phyloP scores from a whole-genome alignment of 2,113 vertebrate genomes.

The Corythoichthys haematopterus region DNA sequence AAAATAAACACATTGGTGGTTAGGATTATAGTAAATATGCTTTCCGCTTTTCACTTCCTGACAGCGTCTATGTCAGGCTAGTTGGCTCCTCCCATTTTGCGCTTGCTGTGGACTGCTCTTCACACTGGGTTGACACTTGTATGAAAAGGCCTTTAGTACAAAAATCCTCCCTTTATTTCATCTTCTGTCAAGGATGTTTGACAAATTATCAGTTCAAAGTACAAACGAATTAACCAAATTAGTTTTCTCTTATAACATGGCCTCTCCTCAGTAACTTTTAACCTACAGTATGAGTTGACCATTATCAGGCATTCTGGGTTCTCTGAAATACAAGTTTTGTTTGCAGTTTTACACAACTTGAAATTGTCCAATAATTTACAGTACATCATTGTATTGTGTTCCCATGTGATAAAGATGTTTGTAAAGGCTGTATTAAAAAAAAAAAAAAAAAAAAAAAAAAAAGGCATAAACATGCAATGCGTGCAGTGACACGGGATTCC shows the following conservation, averaged over 20 bases:
- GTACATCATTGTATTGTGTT: constrained; percentile 18
- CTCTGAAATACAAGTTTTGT: neutral
- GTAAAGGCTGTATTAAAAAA: neutral
- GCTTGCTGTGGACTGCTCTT: no score
- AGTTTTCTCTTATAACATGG: constrained; percentile 14
- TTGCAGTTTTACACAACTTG: neutral
- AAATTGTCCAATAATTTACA: neutral
- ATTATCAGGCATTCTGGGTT: neutral
- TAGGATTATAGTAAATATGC: no score
- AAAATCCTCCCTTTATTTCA: constrained; percentile 1
- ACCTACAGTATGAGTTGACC: neutral
- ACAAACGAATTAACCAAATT: constrained; percentile 34
- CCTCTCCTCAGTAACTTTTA: constrained; percentile 8
- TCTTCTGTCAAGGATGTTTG: constrained; percentile 15
- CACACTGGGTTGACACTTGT: no score
- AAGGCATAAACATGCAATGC: neutral
- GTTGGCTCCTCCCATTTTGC: no score
- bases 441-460: neutral
- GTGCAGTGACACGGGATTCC: constrained; percentile 35
- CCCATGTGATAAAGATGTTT: constrained; percentile 14
- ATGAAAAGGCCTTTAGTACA: neutral
- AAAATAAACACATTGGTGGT: no score
- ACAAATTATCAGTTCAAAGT: constrained; percentile 1
- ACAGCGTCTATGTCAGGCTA: no score
- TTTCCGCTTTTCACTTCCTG: no score